Evolutionary conservation across 2,888 invertebrate genomes (phyloP).

Genomic region (Nasonovia ribisnigri): DNA sequence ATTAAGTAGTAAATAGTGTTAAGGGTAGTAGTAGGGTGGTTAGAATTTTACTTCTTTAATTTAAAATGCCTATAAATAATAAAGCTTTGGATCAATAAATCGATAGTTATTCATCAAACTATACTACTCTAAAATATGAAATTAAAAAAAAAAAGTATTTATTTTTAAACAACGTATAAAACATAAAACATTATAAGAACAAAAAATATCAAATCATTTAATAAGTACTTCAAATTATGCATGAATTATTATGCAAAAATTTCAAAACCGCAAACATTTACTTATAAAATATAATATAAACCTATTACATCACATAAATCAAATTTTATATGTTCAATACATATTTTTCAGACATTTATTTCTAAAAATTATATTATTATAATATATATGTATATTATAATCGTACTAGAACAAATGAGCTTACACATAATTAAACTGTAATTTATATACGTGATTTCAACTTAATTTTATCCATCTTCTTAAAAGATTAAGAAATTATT

Average conservation of each 20-base stretch:
- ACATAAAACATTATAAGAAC: neutral
- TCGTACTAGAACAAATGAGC: neutral
- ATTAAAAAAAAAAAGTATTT: neutral
- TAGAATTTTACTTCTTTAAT: neutral
- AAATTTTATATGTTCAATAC: neutral
- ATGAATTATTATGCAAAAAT: neutral
- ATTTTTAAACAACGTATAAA: neutral
- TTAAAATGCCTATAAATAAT: neutral
- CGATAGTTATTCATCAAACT: neutral
- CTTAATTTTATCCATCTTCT: neutral
- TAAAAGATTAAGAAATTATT: constrained; percentile 24
- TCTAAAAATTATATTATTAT: neutral
- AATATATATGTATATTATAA: neutral
- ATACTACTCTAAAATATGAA: neutral
- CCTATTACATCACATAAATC: neutral
- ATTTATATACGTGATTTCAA: neutral
- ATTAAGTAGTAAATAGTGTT: neutral
- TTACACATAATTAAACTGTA: neutral
- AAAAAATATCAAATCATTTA: neutral
- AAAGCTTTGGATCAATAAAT: constrained; percentile 2
- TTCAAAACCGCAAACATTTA: neutral
- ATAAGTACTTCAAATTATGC: neutral
- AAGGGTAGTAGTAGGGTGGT: neutral
- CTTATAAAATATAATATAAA: neutral
- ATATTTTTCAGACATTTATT: neutral